Base-by-base conservation (phyloP, 2,888 invertebrate genomes). In the Minunthozetes semirufus region DNA sequence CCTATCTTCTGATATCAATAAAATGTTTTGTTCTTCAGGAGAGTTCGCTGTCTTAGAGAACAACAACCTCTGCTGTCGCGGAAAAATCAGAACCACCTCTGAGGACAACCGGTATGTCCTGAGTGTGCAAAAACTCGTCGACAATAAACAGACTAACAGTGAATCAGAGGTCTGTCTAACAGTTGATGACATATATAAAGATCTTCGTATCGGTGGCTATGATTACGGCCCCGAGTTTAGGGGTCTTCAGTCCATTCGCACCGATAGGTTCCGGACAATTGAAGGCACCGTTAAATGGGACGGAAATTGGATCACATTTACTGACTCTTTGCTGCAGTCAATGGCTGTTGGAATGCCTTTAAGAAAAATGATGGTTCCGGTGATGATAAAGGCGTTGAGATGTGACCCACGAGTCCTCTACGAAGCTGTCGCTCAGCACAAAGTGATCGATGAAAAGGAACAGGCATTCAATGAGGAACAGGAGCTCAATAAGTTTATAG, bases 201-300 rank as follows among this genome's bases (percentile, higher is more conserved):
- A 93, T 83, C 85, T 94, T 75, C 86, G 89, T 74, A 85, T 94
- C 56, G 87, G 93, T 78, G 94, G 94, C 0, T 94, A 94, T 83
- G 90, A 93, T 82, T 94, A 94, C 81, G 84, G 85, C 33, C 92
- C 91, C 29, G 82, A 88, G 15, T 94, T 94, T 86, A 88, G 89
- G 80, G 94, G 94, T 68, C 90, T 96, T 79, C 82, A 85, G n/a
- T 83, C 86, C 33, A 87, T 91, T 0, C 15, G 17, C 3, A 66
- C 25, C 2, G 29, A 73, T 1, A 91, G 93, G 82, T 88, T 89
- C 80, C 86, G 86, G 80, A 91, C 48, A n/a, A 25, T 70, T 6
- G 66, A 22, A 25, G 77, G 70, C 8, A 74, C 38, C 15, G 48
- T 77, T 22, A 11, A 46, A 5, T 75, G 75, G 75, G 59, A 73